Percentiles rank a stretch among this genome's conserved stretches.
Evolutionary conservation across 2,113 vertebrate genomes (phyloP).

Genomic region (Elaphurus davidianus): DNA sequence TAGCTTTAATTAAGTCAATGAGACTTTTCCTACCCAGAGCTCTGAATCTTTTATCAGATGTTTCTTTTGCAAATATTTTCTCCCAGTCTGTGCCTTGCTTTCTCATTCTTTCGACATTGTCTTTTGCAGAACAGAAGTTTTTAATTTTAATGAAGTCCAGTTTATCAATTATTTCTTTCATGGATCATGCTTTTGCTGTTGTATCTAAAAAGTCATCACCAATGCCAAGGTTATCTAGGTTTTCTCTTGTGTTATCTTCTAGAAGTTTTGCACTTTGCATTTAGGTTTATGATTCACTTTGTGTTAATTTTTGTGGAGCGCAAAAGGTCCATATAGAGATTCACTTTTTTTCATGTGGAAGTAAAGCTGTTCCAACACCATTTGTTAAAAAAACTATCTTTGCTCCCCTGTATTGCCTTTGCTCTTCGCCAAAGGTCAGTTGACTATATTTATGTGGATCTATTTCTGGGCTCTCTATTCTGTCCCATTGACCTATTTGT

Average conservation of each 20-base stretch:
- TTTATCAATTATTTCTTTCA: not conserved
- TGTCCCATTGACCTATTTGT: not conserved
- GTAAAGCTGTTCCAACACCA: not conserved
- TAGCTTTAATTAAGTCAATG: conserved; percentile 20
- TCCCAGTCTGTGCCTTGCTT: not conserved
- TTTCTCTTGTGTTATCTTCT: not conserved
- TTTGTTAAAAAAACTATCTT: not conserved
- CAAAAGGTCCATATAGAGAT: not conserved
- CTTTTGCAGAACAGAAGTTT: not conserved
- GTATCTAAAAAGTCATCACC: not conserved
- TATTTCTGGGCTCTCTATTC: not conserved
- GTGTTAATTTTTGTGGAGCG: not conserved
- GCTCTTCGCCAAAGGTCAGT: not conserved
- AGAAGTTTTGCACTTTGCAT: not conserved
- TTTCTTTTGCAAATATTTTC: conserved; percentile 13
- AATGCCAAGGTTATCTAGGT: not conserved
- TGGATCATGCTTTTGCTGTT: not conserved
- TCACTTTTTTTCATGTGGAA: not conserved
- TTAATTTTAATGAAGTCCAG: conserved; percentile 16
- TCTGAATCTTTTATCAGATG: conserved; percentile 25
- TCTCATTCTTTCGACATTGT: not conserved
- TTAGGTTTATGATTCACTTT: not conserved
- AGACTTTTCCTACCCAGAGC: not conserved
- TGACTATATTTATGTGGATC: not conserved
- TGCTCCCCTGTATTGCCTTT: not conserved